These are phyloP conservation scores for Peromyscus aztecus DNA, from an alignment of 2,797 vertebrate genomes.

Conservation along the genomic window DNA sequence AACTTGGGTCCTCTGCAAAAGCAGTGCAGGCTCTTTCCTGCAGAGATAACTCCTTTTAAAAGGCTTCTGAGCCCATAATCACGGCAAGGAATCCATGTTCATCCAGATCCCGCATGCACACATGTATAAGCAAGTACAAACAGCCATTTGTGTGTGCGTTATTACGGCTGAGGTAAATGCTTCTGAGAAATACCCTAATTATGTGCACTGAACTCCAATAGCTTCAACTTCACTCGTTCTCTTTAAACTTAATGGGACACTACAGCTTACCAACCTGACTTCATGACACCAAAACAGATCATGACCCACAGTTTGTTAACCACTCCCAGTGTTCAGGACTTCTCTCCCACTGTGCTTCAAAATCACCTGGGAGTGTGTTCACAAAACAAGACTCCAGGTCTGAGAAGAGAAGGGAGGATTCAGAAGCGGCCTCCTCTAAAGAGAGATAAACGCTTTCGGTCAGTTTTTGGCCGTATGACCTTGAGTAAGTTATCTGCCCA, in stretches of 20 bases:
- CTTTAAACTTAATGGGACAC: not conserved
- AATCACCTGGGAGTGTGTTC: not conserved
- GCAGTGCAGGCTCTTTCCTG: not conserved
- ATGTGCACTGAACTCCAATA: not conserved
- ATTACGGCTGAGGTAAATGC: not conserved
- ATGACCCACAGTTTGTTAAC: slow-evolving; percentile 1
- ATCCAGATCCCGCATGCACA: not conserved
- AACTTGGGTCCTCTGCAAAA: not conserved
- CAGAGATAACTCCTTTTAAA: not conserved
- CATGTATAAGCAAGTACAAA: not conserved
- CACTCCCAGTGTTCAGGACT: not conserved
- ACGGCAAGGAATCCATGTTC: slow-evolving; percentile 9
- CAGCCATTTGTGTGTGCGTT: not conserved
- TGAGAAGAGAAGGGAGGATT: too few relatives aligned
- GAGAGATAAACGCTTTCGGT: not conserved
- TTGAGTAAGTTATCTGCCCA: not conserved
- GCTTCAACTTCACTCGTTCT: not conserved
- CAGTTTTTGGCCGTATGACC: not conserved
- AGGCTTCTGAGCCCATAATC: slow-evolving; percentile 4
- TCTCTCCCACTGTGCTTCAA: not conserved
- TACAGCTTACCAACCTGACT: not conserved
- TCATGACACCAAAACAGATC: not conserved
- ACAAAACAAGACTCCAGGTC: not conserved
- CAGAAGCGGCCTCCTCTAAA: not conserved
- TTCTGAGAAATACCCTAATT: slow-evolving; percentile 35